Conservation (phyloP, 1,140 invertebrate genomes). For the Scaptomyza hsui region DNA sequence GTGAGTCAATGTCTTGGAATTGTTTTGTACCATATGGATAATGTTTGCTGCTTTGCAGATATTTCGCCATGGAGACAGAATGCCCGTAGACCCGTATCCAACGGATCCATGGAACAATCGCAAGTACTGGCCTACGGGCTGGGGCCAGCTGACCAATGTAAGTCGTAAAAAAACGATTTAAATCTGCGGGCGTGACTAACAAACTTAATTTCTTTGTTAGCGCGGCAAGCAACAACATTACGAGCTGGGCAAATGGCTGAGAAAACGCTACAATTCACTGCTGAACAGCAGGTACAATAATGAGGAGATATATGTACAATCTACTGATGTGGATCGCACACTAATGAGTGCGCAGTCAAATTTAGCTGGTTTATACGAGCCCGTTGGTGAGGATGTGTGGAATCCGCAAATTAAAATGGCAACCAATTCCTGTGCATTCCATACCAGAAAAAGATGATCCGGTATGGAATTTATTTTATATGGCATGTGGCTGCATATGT, state of each 20-base stretch:
- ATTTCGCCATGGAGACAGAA: constrained; percentile 93
- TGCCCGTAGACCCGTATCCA: constrained; percentile 90
- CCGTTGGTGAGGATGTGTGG: constrained; percentile 87
- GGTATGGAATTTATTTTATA: constrained; percentile 68
- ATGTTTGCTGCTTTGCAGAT: constrained; percentile 79
- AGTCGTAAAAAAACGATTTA: constrained; percentile 62
- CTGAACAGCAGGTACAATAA: constrained; percentile 85
- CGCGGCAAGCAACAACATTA: constrained; percentile 91
- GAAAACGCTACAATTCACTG: constrained; percentile 88
- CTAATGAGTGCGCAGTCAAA: constrained; percentile 94
- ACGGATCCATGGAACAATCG: constrained; percentile 90
- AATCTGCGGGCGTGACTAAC: constrained; percentile 24
- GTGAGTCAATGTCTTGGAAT: constrained; percentile 52
- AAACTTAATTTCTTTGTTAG: constrained; percentile 79
- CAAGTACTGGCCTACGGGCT: constrained; percentile 90
- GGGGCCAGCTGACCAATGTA: constrained; percentile 92
- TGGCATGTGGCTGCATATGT: not conserved
- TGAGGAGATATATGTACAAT: constrained; percentile 88
- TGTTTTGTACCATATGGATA: constrained; percentile 20
- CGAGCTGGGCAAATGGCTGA: constrained; percentile 90
- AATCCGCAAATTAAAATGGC: constrained; percentile 90
- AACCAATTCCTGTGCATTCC: constrained; percentile 95
- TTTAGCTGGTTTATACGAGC: constrained; percentile 92
- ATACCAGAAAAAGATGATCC: constrained; percentile 88
- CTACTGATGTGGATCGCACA: constrained; percentile 94